A percentile compares a stretch with the other conserved stretches of the same genome.
These are phyloP conservation scores for Plagodis pulveraria DNA, from an alignment of 2,888 invertebrate genomes.

Conservation along the genomic window DNA sequence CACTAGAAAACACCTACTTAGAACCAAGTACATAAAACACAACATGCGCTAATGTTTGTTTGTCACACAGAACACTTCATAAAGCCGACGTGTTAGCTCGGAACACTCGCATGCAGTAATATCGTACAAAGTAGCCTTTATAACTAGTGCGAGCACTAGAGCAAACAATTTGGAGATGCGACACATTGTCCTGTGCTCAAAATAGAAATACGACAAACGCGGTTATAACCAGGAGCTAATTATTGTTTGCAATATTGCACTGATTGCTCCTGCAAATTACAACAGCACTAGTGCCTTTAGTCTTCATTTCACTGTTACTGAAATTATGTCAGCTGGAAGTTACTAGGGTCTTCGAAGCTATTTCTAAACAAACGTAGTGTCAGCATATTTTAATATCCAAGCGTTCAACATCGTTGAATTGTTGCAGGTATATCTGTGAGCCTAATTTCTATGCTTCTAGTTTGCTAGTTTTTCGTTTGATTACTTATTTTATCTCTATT, in stretches of 20 bases:
- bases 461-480: too few species aligned
- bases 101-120: conserved; percentile 27
- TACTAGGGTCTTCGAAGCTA: too few species aligned
- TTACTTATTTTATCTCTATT: too few species aligned
- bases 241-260: neutral
- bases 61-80: conserved; percentile 24
- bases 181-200: conserved; percentile 16
- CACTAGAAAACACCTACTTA: neutral
- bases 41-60: conserved; percentile 13
- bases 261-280: neutral
- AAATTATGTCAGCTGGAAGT: too few species aligned
- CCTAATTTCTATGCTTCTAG: too few species aligned
- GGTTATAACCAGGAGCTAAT: neutral
- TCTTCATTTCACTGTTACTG: too few species aligned
- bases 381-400: too few species aligned
- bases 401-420: too few species aligned
- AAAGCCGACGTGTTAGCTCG: conserved; percentile 19
- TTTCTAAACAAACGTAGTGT: too few species aligned
- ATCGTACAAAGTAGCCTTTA: conserved; percentile 29
- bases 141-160: conserved; percentile 25
- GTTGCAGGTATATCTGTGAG: too few species aligned
- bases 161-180: conserved; percentile 26
- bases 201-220: conserved; percentile 1
- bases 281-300: too few species aligned
- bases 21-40: conserved; percentile 1